A percentile compares a stretch with the other conserved stretches of the same genome.
Evolutionary conservation across 2,113 vertebrate species (phyloP).

Genomic region (Chionis minor): DNA sequence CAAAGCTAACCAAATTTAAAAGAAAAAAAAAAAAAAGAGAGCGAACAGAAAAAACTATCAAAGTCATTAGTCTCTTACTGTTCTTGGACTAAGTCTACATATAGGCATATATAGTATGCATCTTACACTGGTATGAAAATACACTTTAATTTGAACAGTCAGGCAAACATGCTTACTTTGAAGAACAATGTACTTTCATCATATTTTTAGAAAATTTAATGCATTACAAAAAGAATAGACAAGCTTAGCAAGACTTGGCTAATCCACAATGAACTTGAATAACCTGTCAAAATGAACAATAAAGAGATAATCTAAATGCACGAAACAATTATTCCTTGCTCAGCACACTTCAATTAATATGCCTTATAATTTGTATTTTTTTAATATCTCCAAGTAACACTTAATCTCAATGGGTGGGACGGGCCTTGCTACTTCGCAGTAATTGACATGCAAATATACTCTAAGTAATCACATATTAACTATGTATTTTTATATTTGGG

Average conservation of each 20-base stretch:
- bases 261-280: conserved; percentile 36
- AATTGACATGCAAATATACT: neutral
- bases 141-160: neutral
- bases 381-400: conserved; percentile 11
- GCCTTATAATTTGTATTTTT: neutral
- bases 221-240: neutral
- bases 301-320: conserved; percentile 21
- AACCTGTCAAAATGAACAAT: conserved; percentile 51
- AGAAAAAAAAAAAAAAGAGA: neutral
- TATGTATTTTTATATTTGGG: neutral
- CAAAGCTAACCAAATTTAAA: neutral
- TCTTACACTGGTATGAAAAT: neutral
- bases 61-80: neutral
- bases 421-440: neutral
- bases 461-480: neutral
- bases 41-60: neutral
- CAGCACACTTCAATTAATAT: neutral
- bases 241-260: neutral
- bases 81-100: neutral
- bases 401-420: neutral
- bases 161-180: conserved; percentile 27
- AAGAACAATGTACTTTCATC: neutral
- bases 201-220: neutral
- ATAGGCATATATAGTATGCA: neutral
- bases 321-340: neutral